Base-by-base conservation (phyloP, 2,888 invertebrate genomes). In the Schizotus pectinicornis region DNA sequence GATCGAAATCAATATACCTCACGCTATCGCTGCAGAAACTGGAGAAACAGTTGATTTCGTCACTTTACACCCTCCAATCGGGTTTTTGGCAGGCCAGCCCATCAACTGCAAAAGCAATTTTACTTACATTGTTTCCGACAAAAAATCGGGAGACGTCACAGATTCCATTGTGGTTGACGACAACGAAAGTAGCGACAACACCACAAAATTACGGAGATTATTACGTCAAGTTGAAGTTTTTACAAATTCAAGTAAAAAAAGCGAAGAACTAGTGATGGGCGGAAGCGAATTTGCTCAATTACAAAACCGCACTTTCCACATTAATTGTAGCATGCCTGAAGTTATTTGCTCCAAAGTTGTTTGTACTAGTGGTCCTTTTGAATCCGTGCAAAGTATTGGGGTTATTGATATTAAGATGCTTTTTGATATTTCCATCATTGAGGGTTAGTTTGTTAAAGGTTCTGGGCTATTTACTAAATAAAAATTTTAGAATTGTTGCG, bases 321-420 rank as follows among this genome's bases (percentile, higher is more conserved):
- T 82, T 6, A 79, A 79, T 64, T 82, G 81, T 59, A 70, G 73
- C 1, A 72, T 70, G 59, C 36, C 62, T 6, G 53, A 64, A 6
- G 62, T 79, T 1, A 47, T 63, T 12, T 82, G 82, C 59, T 66
- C 69, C 6, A 63, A 57, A 47, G 59, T 82, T 32, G 62, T 63
- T 1, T 82, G 82, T 54, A 55, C 59, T 7, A 57, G 79, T 33
- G 80, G 79, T 6, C 74, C 76, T 9, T 78, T 80, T 49, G 68
- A 63, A 41, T 67, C 69, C 38, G 68, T 71, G 12, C 67, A 75
- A 22, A 70, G 73, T 31, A 68, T 74, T 0, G 79, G 77, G 1
- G 74, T 72, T 55, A 66, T 81, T 31, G 64, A 72, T 38, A 50
- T 81, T 1, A 74, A 70, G 11, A 70, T 81, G 62, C 63, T 75